A percentile compares a stretch with the other conserved stretches of the same genome.
Evolutionary conservation across 2,113 vertebrate genomes (phyloP).

Genomic region (Scytalopus superciliaris): DNA sequence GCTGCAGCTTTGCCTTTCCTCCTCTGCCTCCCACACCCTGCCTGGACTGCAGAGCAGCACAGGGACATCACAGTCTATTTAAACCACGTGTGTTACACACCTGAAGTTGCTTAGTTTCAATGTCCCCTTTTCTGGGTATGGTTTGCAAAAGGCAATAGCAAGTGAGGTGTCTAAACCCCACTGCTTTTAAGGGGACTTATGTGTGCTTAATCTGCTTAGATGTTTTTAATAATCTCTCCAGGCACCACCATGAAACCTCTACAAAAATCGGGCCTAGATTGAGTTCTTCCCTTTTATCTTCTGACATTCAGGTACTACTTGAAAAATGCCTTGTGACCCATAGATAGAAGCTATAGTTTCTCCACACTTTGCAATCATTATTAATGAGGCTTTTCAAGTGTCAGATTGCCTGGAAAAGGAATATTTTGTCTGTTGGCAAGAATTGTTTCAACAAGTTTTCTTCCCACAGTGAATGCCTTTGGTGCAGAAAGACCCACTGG

Average conservation of each 20-base stretch:
- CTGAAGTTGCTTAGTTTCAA: neutral
- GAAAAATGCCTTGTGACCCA: neutral
- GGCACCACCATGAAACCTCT: neutral
- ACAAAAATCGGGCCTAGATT: neutral
- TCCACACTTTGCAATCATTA: neutral
- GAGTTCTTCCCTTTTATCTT: neutral
- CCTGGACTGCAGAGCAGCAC: neutral
- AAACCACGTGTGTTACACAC: fast-evolving
- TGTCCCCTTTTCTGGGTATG: neutral
- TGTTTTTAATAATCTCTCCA: neutral
- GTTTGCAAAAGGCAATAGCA: neutral
- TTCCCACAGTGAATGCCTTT: fast-evolving
- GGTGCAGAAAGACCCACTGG: neutral
- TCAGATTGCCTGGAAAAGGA: neutral
- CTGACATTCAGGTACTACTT: neutral
- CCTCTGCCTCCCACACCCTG: neutral
- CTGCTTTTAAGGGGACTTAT: neutral
- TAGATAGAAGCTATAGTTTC: neutral
- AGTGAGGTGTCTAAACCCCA: neutral
- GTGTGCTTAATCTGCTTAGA: neutral
- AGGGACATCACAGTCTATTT: fast-evolving
- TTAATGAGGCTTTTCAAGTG: conserved; percentile 1
- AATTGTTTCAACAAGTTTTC: neutral
- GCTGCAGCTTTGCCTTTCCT: neutral
- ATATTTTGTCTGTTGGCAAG: neutral